Conservation (phyloP, 2,797 vertebrate genomes). For the Leptatherina wallacei region DNA sequence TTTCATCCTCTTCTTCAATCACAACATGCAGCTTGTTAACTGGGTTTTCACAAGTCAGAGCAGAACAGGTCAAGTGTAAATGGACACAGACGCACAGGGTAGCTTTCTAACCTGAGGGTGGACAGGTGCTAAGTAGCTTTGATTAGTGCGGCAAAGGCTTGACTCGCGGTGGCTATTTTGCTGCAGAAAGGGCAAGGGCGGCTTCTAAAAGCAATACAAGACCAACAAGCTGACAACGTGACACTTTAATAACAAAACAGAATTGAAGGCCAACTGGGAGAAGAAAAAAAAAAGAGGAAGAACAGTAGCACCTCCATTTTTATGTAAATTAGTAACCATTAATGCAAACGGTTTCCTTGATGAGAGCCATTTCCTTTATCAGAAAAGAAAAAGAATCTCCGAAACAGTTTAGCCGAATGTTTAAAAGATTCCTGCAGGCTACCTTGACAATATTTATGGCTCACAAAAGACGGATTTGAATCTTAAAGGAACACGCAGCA, state of each 20-base stretch:
- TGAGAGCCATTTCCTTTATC: slow-evolving; percentile 41
- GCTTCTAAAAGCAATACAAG: slow-evolving; percentile 88
- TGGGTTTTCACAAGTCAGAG: slow-evolving; percentile 31
- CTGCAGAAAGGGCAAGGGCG: slow-evolving; percentile 85
- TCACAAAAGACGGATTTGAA: slow-evolving; percentile 59
- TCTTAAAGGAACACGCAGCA: slow-evolving; percentile 49
- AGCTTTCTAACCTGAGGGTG: slow-evolving; percentile 88
- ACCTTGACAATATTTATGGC: slow-evolving; percentile 65
- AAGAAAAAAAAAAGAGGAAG: neutral
- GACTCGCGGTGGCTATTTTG: slow-evolving; percentile 83
- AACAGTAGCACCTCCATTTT: slow-evolving; percentile 38
- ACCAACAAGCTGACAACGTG: slow-evolving; percentile 66
- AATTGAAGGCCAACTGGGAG: slow-evolving; percentile 49
- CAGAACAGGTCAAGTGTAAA: slow-evolving; percentile 31
- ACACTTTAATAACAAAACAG: slow-evolving; percentile 56
- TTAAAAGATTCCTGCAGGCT: slow-evolving; percentile 65
- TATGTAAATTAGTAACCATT: slow-evolving; percentile 63
- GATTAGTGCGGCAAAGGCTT: slow-evolving; percentile 87
- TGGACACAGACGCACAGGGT: slow-evolving; percentile 31
- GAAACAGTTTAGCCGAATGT: slow-evolving; percentile 67
- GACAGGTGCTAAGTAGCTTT: slow-evolving; percentile 85
- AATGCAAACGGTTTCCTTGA: slow-evolving; percentile 56
- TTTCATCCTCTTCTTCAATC: slow-evolving; percentile 1
- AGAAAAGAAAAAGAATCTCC: slow-evolving; percentile 39
- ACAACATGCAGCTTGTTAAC: slow-evolving; percentile 10